Evolutionary conservation across 2,797 vertebrate species (phyloP).

Genomic region (Synanceia verrucosa): DNA sequence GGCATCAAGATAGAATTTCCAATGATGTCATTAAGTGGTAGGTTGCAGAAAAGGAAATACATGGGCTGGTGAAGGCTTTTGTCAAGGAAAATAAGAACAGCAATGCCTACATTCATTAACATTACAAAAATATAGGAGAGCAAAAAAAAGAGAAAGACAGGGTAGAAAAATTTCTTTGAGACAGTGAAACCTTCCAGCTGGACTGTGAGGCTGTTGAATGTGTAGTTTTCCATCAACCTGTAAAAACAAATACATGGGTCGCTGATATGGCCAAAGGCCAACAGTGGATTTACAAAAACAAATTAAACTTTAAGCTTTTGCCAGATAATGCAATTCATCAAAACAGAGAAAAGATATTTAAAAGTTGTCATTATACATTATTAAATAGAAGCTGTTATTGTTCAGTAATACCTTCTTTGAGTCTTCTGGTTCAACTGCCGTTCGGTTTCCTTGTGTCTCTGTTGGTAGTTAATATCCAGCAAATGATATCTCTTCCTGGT

Average conservation of each 20-base stretch:
- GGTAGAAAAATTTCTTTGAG: not conserved
- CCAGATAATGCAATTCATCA: no score
- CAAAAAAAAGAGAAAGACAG: not conserved
- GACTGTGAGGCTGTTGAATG: constrained; percentile 45
- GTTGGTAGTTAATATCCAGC: no score
- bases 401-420: no score
- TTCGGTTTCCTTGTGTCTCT: no score
- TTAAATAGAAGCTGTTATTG: no score
- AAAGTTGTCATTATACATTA: no score
- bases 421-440: no score
- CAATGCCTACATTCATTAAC: not conserved
- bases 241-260: not conserved
- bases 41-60: not conserved
- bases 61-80: not conserved
- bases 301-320: no score
- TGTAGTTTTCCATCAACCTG: constrained; percentile 59
- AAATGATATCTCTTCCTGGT: no score
- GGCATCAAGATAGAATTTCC: not conserved
- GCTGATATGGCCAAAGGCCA: no score
- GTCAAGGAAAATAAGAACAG: not conserved
- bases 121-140: not conserved
- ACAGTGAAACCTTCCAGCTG: constrained; percentile 34
- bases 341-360: no score
- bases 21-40: not conserved
- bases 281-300: no score